phyloP scores from a whole-genome alignment of 2,888 invertebrate genomes.

The Hirtodrosophila alboralis region DNA sequence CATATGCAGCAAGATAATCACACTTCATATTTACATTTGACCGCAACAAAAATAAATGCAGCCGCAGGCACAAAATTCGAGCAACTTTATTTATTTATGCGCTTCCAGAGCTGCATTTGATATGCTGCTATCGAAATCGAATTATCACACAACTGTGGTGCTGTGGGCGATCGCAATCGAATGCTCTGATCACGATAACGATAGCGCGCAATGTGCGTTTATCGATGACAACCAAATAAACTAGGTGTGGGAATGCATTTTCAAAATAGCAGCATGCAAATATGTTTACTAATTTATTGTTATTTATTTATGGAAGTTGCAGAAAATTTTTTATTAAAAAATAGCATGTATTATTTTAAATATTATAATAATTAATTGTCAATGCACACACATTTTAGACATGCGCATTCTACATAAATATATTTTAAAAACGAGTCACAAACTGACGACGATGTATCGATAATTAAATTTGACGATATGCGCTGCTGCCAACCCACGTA shows the following conservation, averaged over 20 bases:
- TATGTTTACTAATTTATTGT: no score
- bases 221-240: slow-evolving; percentile 25
- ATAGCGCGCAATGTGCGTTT: background rate
- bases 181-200: slow-evolving; percentile 14
- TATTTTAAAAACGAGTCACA: no score
- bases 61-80: slow-evolving; percentile 46
- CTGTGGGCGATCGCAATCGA: slow-evolving; percentile 12
- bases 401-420: no score
- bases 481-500: slow-evolving; percentile 2
- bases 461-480: background rate
- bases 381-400: no score
- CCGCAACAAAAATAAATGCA: slow-evolving; percentile 55
- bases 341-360: no score
- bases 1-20: slow-evolving; percentile 44
- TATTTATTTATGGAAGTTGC: no score
- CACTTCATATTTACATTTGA: slow-evolving; percentile 68
- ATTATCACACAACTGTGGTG: background rate
- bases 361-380: no score
- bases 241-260: no score
- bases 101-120: slow-evolving; percentile 54
- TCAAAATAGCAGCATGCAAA: no score
- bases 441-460: slow-evolving; percentile 18
- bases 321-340: no score
- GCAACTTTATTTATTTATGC: slow-evolving; percentile 71
- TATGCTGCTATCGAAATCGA: slow-evolving; percentile 39